Base-by-base conservation (phyloP, 1,140 invertebrate genomes). In the Zaprionus gabonicus region DNA sequence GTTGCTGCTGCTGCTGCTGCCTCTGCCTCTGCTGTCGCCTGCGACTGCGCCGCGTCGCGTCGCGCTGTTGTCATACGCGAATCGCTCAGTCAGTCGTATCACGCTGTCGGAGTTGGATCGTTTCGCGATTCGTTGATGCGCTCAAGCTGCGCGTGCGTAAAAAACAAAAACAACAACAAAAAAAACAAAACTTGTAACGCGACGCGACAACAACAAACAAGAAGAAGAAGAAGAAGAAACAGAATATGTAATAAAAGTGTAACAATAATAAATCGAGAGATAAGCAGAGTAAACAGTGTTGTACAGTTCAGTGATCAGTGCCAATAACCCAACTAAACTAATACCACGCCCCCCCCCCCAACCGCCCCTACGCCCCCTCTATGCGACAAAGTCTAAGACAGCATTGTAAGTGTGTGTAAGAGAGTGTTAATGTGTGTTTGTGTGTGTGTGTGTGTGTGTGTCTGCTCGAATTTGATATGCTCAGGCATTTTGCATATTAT, bases 31-130 rank as follows among this genome's bases (percentile, higher is more conserved):
- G 56, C 41, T 36, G 58, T 44, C 38, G 34, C 34, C 41, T 46
- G 41, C 41, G 41, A 46, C 41, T 46, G 41, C 58, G 67, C n/a
- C 44, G 69, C n/a, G 53, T 20, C 25, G 69, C 34, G 31, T 67
- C 63, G 38, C 62, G 79, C 51, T 31, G 83, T 81, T 83, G 85
- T 88, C 85, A 85, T 85, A 84, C 82, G 53, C 77, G 80, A 70
- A 67, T 82, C 78, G 71, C 60, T 70, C 78, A 78, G 78, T 90
- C 86, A 90, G 82, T 90, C 74, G 79, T 82, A 90, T 80, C 81
- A 90, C 85, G 82, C 82, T 90, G 85, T 90, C 86, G 85, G 82
- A 91, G 86, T 90, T 90, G 85, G 85, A 91, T 90, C 85, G 85
- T 81, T 80, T 81, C 67, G 64, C 84, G 81, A 78, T 81, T 87